Percentiles rank a stretch among this genome's conserved stretches.
These are phyloP conservation scores for Florisuga fusca DNA, from an alignment of 2,797 vertebrate genomes.

Conservation along the genomic window DNA sequence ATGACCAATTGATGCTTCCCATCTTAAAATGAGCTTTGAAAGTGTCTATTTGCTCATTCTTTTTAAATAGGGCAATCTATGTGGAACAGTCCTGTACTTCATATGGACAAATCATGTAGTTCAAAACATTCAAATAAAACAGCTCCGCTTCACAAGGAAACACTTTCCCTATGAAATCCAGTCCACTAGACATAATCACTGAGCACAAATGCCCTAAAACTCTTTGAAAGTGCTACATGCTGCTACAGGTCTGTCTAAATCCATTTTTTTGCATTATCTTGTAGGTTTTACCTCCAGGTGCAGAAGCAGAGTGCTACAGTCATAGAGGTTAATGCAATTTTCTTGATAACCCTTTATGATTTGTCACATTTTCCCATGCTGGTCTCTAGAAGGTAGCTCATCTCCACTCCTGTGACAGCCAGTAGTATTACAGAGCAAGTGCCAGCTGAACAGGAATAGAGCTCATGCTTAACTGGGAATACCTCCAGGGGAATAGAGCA, in stretches of 20 bases:
- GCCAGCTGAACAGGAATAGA: neutral
- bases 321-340: conserved; percentile 44
- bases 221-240: neutral
- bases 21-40: neutral
- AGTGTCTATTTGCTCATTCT: neutral
- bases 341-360: neutral
- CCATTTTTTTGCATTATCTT: neutral
- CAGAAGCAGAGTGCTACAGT: neutral
- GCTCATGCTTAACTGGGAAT: neutral
- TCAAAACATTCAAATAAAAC: neutral
- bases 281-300: conserved; percentile 54
- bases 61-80: neutral
- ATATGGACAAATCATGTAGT: neutral
- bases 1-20: neutral
- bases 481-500: neutral
- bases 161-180: neutral
- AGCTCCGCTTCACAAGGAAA: neutral
- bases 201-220: neutral
- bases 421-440: neutral
- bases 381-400: neutral
- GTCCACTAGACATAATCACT: neutral
- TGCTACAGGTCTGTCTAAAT: conserved; percentile 4
- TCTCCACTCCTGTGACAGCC: conserved; percentile 47
- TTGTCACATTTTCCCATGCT: neutral
- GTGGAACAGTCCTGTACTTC: neutral